Evolutionary conservation across 2,888 invertebrate species (phyloP).

Genomic region (Listrodromus nycthemerus): DNA sequence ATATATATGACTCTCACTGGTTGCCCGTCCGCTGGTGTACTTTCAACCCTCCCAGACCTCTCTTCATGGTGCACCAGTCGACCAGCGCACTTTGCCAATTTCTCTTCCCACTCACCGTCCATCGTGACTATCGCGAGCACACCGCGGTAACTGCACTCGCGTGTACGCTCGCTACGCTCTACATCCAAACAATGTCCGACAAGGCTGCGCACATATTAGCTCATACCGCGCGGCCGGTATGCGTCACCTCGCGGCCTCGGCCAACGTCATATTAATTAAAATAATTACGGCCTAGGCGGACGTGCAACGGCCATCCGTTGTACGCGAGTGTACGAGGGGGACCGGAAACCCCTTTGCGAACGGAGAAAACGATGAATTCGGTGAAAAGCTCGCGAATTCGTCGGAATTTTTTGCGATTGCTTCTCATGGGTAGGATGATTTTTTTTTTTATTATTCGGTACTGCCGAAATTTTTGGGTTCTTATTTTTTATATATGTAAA

Average conservation of each 20-base stretch:
- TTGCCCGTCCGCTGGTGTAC: constrained; percentile 27
- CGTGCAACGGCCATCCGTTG: background rate
- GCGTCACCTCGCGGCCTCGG: constrained; percentile 71
- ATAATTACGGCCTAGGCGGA: constrained; percentile 63
- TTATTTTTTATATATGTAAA: background rate
- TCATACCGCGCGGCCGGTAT: constrained; percentile 71
- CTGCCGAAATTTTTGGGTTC: background rate
- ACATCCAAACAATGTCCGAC: constrained; percentile 83
- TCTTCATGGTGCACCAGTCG: constrained; percentile 46
- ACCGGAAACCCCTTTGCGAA: background rate
- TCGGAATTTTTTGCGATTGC: constrained; percentile 6
- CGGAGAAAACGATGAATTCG: constrained; percentile 15
- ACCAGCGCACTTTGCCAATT: constrained; percentile 52
- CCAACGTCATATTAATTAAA: constrained; percentile 75
- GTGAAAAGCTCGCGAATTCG: background rate
- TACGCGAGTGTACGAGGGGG: background rate
- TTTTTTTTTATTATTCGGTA: background rate
- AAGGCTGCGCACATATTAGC: constrained; percentile 83
- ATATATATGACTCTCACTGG: constrained; percentile 24
- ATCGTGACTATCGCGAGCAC: constrained; percentile 32
- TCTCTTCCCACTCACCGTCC: constrained; percentile 17
- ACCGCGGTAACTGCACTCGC: constrained; percentile 45
- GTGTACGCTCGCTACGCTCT: constrained; percentile 64
- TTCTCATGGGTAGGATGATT: background rate
- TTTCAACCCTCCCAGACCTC: constrained; percentile 14